These are phyloP conservation scores for Cydia strobilella DNA, from an alignment of 1,140 invertebrate genomes.

Conservation along the genomic window DNA sequence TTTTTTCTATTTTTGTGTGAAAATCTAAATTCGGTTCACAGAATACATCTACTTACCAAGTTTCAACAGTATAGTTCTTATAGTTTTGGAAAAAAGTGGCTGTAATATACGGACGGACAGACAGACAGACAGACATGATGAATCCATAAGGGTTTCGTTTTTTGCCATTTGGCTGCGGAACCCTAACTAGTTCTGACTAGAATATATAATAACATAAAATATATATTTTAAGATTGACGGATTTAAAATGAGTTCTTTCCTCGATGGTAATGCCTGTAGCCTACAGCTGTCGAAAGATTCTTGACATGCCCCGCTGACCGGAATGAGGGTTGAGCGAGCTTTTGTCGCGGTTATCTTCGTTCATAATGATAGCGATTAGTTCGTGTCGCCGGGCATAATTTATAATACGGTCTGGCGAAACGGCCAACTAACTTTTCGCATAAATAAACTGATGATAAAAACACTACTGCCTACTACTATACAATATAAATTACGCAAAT, in stretches of 20 bases:
- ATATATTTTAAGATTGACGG: background rate
- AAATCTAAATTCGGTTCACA: no score
- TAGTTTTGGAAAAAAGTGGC: no score
- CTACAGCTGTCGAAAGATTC: slow-evolving; percentile 19
- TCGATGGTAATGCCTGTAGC: background rate
- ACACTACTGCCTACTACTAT: background rate
- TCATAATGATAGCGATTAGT: slow-evolving; percentile 57
- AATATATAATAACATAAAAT: no score
- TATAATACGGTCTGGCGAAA: slow-evolving; percentile 45
- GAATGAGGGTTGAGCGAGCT: slow-evolving; percentile 21
- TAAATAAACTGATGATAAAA: slow-evolving; percentile 49
- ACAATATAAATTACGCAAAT: no score
- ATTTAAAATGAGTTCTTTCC: background rate
- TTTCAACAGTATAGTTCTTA: no score
- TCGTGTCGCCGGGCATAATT: slow-evolving; percentile 50
- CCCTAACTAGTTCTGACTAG: no score
- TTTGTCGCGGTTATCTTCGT: slow-evolving; percentile 39
- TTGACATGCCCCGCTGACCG: slow-evolving; percentile 25
- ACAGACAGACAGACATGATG: no score
- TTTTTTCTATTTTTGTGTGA: no score
- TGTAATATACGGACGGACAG: no score
- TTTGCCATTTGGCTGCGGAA: no score
- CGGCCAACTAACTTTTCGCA: slow-evolving; percentile 49
- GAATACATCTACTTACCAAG: no score
- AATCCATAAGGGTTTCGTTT: no score